phyloP scores from a whole-genome alignment of 2,888 invertebrate genomes.

The Microplitis manilae region DNA sequence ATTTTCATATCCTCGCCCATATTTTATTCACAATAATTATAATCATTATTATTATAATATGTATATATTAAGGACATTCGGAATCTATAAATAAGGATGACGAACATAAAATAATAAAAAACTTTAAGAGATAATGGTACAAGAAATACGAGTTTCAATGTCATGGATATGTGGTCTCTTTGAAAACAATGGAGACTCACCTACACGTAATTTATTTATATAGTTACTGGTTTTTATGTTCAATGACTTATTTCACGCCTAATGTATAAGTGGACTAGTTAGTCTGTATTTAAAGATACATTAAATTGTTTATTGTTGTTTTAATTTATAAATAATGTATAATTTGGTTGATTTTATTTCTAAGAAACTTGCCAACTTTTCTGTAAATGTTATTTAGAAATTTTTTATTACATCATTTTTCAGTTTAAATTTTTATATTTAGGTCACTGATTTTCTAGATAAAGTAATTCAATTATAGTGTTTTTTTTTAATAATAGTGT shows the following conservation, averaged over 20 bases:
- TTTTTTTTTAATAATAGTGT: too few species aligned
- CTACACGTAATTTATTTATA: constrained; percentile 43
- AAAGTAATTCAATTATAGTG: not conserved
- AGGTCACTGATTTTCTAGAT: not conserved
- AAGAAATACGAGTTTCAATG: constrained; percentile 51
- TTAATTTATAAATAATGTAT: not conserved
- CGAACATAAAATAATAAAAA: not conserved
- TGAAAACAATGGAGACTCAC: constrained; percentile 49
- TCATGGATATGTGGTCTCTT: constrained; percentile 44
- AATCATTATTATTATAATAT: not conserved
- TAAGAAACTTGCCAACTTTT: not conserved
- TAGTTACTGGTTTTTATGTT: not conserved
- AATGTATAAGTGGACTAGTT: not conserved
- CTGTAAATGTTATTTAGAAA: not conserved
- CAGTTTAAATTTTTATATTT: not conserved
- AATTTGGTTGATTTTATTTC: not conserved
- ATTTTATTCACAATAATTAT: not conserved
- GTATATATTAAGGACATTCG: not conserved
- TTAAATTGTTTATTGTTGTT: not conserved
- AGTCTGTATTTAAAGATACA: not conserved
- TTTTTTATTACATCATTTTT: not conserved
- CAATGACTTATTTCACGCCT: not conserved
- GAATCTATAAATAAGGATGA: not conserved
- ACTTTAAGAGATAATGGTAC: constrained; percentile 13
- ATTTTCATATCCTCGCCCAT: not conserved